Evolutionary conservation across 2,888 invertebrate genomes (phyloP).

Genomic region (Drosophila multiciliata): DNA sequence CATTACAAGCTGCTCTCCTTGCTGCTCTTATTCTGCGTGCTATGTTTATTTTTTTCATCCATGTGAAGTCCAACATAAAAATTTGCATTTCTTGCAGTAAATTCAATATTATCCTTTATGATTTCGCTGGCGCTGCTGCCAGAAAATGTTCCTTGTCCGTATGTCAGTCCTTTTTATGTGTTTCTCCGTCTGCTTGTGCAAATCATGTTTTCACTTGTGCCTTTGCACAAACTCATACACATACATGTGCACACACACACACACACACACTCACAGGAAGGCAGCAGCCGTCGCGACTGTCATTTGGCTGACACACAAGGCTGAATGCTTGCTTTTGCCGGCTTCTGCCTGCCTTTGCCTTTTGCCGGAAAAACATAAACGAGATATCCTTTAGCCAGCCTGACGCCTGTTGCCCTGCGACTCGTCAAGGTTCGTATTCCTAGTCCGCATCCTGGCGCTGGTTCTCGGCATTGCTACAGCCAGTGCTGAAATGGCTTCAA

Average conservation of each 20-base stretch:
- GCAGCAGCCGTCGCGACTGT: slow-evolving; percentile 63
- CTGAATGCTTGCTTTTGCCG: slow-evolving; percentile 31
- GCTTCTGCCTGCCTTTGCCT: slow-evolving; percentile 10
- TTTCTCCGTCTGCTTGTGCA: slow-evolving; percentile 38
- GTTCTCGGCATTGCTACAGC: neutral
- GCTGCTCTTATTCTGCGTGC: neutral
- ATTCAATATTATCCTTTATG: slow-evolving; percentile 79
- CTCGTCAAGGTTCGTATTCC: neutral
- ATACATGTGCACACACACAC: slow-evolving; percentile 29
- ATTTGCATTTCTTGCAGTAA: slow-evolving; percentile 79
- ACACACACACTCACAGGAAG: slow-evolving; percentile 1
- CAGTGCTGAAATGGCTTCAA: slow-evolving; percentile 67
- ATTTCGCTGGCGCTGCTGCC: slow-evolving; percentile 46
- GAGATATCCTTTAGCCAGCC: slow-evolving; percentile 67
- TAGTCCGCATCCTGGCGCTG: slow-evolving; percentile 1
- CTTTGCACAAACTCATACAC: slow-evolving; percentile 48
- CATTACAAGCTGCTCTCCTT: slow-evolving; percentile 1
- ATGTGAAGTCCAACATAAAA: slow-evolving; percentile 37
- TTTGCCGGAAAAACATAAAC: slow-evolving; percentile 47
- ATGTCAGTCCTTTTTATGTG: slow-evolving; percentile 39
- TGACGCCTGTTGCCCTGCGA: slow-evolving; percentile 18
- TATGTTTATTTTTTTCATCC: slow-evolving; percentile 9
- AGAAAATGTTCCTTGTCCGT: slow-evolving; percentile 14
- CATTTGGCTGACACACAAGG: slow-evolving; percentile 75
- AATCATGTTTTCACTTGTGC: slow-evolving; percentile 69